Percentiles rank a stretch among this genome's conserved stretches.
Evolutionary conservation across 2,888 invertebrate genomes (phyloP).

Genomic region (Amphipyra berbera): DNA sequence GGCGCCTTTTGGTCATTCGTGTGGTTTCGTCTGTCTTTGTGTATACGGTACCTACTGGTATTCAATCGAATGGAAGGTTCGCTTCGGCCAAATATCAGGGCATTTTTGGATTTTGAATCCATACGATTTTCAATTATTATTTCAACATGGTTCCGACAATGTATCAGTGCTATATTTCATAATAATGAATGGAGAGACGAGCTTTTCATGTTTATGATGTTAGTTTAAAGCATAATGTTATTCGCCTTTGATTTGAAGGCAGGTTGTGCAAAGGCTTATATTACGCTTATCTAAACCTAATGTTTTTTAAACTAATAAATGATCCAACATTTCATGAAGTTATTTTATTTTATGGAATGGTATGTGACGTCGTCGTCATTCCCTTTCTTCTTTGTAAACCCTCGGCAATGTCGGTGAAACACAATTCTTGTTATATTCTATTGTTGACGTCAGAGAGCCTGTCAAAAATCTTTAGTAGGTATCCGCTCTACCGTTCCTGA

Average conservation of each 20-base stretch:
- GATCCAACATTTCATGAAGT: not conserved
- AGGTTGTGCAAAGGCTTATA: no score
- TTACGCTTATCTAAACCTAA: no score
- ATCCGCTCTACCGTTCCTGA: conserved; percentile 23
- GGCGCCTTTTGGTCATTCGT: conserved; percentile 68
- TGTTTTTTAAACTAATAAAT: no score
- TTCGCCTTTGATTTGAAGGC: no score
- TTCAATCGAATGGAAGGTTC: conserved; percentile 47
- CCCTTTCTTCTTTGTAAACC: conserved; percentile 4
- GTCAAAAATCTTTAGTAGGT: conserved; percentile 41
- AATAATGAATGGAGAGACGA: conserved; percentile 16
- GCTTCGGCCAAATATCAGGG: conserved; percentile 29
- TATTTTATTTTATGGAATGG: conserved; percentile 1
- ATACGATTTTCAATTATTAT: conserved; percentile 54
- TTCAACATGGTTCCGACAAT: conserved; percentile 33
- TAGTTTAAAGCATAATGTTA: no score
- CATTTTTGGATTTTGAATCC: conserved; percentile 41
- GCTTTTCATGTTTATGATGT: not conserved
- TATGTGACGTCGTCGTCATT: conserved; percentile 1
- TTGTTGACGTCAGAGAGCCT: conserved; percentile 40
- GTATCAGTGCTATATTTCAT: conserved; percentile 14
- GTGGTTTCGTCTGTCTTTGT: conserved; percentile 68
- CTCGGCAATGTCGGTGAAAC: conserved; percentile 12
- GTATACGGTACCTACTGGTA: conserved; percentile 9
- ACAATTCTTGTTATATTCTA: conserved; percentile 31